Evolutionary conservation across 2,888 invertebrate species (phyloP), one percentile per base, ranked within the genome.

Genomic region (Apotomis betuletana): DNA sequence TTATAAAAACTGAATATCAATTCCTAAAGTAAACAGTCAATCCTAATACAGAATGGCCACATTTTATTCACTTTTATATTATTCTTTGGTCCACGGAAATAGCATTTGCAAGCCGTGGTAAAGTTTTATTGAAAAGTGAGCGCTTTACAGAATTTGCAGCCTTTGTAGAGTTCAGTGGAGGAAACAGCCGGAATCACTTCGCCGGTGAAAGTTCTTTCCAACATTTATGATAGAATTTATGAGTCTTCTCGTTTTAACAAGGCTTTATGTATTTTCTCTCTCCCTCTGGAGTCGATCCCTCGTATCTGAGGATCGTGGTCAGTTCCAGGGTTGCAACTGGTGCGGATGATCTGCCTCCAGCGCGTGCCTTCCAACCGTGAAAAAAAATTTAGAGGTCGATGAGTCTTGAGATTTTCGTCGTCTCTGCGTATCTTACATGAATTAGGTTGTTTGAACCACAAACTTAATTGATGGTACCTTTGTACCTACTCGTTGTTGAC

Each of bases 111-210:
- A 67, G 60, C 54, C 41, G n/a, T 12, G 38, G 38, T 10, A 13
- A 67, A 71, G 71, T 67, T 71, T 71, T 62, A 71, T 71, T 71
- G 67, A 67, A 67, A 62, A 67, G 51, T 67, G 36, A 13, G 27
- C 64, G 10, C 58, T 67, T 67, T 12, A 51, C 41, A 64, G 38
- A 67, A 58, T 61, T 52, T 61, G 60, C 65, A 67, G 65, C 38
- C 60, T 70, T 67, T 67, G 59, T 12, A 38, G 27, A 13, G 49
- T 52, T 64, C 46, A 54, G 60, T 4, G 46, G 5, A 36, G 54
- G 55, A 62, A 62, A 69, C 46, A 55, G n/a, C 57, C 62, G 13
- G 46, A 49, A 27, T 65, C 46, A 44, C 6, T 15, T 41, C 38
- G 46, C 46, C 27, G 36, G 62, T 51, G 51, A 0, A 54, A 36